Conservation (phyloP, 2,888 invertebrate genomes). For the Autographa gamma region DNA sequence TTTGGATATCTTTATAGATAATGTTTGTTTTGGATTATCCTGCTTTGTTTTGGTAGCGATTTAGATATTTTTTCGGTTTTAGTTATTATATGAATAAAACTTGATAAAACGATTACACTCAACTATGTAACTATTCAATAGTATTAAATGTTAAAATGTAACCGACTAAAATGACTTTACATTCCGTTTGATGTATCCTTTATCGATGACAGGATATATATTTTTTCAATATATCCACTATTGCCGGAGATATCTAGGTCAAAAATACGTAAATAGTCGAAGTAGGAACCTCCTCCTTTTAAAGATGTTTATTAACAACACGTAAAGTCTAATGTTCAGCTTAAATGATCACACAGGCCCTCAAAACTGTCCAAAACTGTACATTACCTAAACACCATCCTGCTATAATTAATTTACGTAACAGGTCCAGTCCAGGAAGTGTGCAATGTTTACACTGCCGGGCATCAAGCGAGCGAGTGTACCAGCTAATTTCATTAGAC, state of each 20-base stretch:
- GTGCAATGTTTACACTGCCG: conserved; percentile 47
- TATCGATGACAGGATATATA: too few relatives aligned
- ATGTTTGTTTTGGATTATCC: not conserved
- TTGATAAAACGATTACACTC: too few relatives aligned
- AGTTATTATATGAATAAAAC: too few relatives aligned
- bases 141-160: too few relatives aligned
- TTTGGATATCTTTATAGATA: not conserved
- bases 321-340: not conserved
- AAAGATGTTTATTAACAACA: not conserved
- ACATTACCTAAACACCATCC: conserved; percentile 22
- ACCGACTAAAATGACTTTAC: too few relatives aligned
- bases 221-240: too few relatives aligned
- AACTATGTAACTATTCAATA: too few relatives aligned
- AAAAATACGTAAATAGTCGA: too few relatives aligned
- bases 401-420: conserved; percentile 55
- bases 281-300: not conserved
- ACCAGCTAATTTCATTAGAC: conserved; percentile 52
- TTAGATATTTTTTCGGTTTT: too few relatives aligned
- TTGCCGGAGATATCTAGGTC: too few relatives aligned
- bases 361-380: conserved; percentile 20
- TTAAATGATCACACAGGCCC: not conserved
- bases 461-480: conserved; percentile 42
- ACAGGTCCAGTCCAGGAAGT: conserved; percentile 29
- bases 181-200: too few relatives aligned
- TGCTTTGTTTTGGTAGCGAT: not conserved